phyloP scores from a whole-genome alignment of 2,888 invertebrate species.

The Odontocerum albicorne region DNA sequence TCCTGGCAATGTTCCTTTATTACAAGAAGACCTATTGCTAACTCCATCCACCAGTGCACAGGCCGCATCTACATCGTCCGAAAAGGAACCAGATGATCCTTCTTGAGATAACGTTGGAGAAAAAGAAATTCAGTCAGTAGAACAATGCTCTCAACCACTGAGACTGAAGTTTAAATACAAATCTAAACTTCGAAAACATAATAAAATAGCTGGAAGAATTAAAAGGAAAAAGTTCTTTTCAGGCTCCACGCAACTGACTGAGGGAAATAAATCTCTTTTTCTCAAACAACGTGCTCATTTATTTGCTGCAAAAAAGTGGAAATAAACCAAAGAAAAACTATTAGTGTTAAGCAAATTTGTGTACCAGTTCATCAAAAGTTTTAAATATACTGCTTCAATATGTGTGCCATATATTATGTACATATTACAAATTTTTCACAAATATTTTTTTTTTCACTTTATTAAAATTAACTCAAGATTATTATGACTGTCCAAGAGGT shows the following conservation, averaged over 20 bases:
- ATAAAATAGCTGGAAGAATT: neutral
- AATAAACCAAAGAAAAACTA: too few relatives aligned
- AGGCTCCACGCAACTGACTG: neutral
- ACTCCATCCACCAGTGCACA: slow-evolving; percentile 21
- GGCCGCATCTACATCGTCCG: slow-evolving; percentile 27
- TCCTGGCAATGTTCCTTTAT: slow-evolving; percentile 44
- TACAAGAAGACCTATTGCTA: slow-evolving; percentile 38
- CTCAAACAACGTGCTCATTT: slow-evolving; percentile 55
- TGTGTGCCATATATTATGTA: too few relatives aligned
- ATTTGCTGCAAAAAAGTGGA: slow-evolving; percentile 60
- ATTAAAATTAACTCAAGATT: too few relatives aligned
- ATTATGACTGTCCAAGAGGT: too few relatives aligned
- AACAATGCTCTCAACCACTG: slow-evolving; percentile 37
- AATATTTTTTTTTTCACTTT: too few relatives aligned
- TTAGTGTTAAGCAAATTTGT: too few relatives aligned
- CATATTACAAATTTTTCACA: too few relatives aligned
- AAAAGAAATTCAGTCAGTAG: slow-evolving; percentile 35
- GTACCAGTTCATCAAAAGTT: too few relatives aligned
- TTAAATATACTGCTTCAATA: too few relatives aligned
- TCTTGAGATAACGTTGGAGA: slow-evolving; percentile 32
- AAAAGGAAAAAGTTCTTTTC: neutral
- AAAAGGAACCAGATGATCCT: slow-evolving; percentile 18
- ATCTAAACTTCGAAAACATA: slow-evolving; percentile 36
- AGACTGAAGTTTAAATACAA: neutral
- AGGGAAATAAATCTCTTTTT: slow-evolving; percentile 51